A percentile compares a stretch with the other conserved stretches of the same genome.
These are phyloP conservation scores for Halichoeres trimaculatus DNA, from an alignment of 2,113 vertebrate species.

Conservation along the genomic window DNA sequence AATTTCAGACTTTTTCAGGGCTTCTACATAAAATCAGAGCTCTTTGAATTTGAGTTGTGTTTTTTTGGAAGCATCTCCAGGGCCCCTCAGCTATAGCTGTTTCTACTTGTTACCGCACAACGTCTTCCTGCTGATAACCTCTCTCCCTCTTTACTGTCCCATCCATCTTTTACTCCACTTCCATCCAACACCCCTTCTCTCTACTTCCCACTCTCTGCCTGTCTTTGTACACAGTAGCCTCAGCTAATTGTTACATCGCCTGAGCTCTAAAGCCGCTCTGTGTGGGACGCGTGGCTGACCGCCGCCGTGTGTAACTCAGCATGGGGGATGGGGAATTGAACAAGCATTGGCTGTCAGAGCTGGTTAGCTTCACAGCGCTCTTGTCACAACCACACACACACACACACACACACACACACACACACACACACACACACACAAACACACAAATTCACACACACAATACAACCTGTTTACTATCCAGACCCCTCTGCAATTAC, in stretches of 20 bases:
- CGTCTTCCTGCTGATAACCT: neutral
- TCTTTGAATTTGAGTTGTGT: too few relatives aligned
- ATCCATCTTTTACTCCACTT: conserved; percentile 26
- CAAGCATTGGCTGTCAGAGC: conserved; percentile 82
- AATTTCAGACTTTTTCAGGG: neutral
- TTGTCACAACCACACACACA: conserved; percentile 72
- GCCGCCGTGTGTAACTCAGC: conserved; percentile 49
- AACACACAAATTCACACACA: too few relatives aligned
- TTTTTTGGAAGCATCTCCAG: conserved; percentile 6
- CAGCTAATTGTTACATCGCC: conserved; percentile 69
- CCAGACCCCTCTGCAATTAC: conserved; percentile 67
- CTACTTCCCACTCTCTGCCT: conserved; percentile 6
- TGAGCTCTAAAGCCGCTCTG: conserved; percentile 45
- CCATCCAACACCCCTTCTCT: conserved; percentile 18
- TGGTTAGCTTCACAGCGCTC: conserved; percentile 79
- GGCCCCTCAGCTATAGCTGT: neutral
- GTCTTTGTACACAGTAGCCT: conserved; percentile 11
- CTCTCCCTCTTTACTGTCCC: neutral
- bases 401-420: conserved; percentile 65
- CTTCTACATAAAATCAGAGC: too few relatives aligned
- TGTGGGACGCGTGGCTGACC: conserved; percentile 53
- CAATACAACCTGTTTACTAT: conserved; percentile 77
- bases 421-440: conserved; percentile 60
- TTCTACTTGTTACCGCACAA: conserved; percentile 1
- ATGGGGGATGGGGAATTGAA: conserved; percentile 79